phyloP scores from a whole-genome alignment of 2,797 vertebrate genomes.

The Hybognathus amarus region DNA sequence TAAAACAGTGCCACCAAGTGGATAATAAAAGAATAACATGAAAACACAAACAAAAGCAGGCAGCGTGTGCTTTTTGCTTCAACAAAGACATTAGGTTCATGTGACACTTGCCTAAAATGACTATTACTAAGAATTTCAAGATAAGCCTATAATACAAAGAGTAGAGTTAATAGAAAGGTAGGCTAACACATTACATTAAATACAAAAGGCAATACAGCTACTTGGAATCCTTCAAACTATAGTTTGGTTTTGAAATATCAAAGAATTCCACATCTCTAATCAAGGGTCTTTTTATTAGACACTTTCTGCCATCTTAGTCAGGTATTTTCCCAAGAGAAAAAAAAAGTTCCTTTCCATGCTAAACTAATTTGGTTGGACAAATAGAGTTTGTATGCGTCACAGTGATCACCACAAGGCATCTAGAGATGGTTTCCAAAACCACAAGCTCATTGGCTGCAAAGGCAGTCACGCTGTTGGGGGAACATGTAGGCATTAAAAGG shows the following conservation, averaged over 20 bases:
- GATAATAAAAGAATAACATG: background rate
- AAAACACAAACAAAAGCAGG: background rate
- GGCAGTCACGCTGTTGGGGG: slow-evolving; percentile 15
- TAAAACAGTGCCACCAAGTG: slow-evolving; percentile 42
- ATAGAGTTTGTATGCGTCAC: slow-evolving; percentile 50
- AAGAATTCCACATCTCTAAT: background rate
- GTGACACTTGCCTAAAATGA: background rate
- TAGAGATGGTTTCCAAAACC: slow-evolving; percentile 50
- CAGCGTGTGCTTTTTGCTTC: background rate
- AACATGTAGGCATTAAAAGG: slow-evolving; percentile 35
- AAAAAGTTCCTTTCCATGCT: slow-evolving; percentile 39
- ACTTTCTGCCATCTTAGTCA: background rate
- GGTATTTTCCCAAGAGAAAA: background rate
- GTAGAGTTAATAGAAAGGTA: background rate
- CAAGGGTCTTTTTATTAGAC: slow-evolving; percentile 7
- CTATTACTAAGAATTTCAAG: background rate
- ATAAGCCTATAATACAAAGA: background rate
- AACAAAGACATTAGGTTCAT: background rate
- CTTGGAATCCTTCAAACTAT: background rate
- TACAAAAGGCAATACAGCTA: background rate
- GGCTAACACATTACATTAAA: background rate
- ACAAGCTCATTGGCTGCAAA: slow-evolving; percentile 48
- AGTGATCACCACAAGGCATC: slow-evolving; percentile 46
- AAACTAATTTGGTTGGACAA: slow-evolving; percentile 50
- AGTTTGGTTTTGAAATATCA: background rate